Evolutionary conservation across 2,888 invertebrate genomes (phyloP).

Genomic region (Ophraella communa): DNA sequence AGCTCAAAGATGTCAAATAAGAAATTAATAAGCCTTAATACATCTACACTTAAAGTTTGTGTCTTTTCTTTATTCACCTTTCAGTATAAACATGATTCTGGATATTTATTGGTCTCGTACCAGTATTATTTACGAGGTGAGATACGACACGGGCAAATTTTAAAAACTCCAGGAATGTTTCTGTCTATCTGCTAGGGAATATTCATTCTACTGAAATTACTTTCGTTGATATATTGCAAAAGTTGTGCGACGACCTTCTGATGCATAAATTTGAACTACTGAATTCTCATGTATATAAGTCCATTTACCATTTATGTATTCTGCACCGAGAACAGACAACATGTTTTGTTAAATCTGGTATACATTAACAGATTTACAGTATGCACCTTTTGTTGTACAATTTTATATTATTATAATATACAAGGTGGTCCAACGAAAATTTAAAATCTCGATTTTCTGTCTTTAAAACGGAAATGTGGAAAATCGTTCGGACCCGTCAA

Average conservation of each 20-base stretch:
- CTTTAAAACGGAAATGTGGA: no score
- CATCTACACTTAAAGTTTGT: conserved; percentile 43
- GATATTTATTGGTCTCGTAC: conserved; percentile 56
- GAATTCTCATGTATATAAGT: not conserved
- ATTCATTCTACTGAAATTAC: conserved; percentile 48
- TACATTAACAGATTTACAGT: no score
- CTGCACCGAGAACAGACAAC: no score
- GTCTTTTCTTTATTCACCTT: conserved; percentile 48
- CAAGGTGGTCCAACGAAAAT: no score
- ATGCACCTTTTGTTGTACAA: no score
- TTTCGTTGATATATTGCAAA: conserved; percentile 43
- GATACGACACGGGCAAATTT: conserved; percentile 59
- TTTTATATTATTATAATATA: no score
- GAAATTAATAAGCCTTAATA: conserved; percentile 53
- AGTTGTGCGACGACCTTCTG: not conserved
- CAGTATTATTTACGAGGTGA: conserved; percentile 59
- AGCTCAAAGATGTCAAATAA: conserved; percentile 48
- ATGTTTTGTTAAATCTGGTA: no score
- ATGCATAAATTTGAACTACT: conserved; percentile 1
- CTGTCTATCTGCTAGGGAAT: conserved; percentile 55
- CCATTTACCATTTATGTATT: no score
- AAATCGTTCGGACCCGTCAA: no score
- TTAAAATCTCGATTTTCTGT: no score
- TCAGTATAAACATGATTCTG: conserved; percentile 54
- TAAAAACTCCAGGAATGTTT: conserved; percentile 57